Base-by-base conservation (phyloP, 2,113 vertebrate genomes). In the Clarias macrocephalus region DNA sequence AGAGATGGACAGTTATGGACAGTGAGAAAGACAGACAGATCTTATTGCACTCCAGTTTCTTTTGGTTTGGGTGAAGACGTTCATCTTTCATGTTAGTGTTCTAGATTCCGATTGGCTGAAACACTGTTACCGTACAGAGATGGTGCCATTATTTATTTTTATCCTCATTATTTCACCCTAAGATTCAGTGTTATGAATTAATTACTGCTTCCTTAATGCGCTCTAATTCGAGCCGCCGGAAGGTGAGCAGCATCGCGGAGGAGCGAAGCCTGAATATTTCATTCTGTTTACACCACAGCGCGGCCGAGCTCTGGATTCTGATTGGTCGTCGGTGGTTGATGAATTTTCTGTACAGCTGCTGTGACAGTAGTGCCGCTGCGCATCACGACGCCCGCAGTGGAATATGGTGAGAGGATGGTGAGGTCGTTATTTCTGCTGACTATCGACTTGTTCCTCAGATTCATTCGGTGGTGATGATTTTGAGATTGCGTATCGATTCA, bases 201-300 rank as follows among this genome's bases (percentile, higher is more conserved):
- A 88, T 88, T 82, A 86, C 80, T 60, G 87, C 88, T 85, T 85
- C 65, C 62, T 86, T 87, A 85, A 88, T 82, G 85, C 73, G 85
- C 76, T 85, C 84, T 90, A 86, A 90, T 91, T 89, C 57, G 65
- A 84, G 86, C 68, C 76, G 86, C 82, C 89, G 77, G 89, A 87
- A 90, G 91, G 89, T 91, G 87, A 89, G 84, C 84, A 90, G 84
- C 84, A 90, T 90, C 68, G 90, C 33, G 83, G 75, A 81, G 88
- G 66, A 91, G 80, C 86, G 80, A 82, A 82, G 56, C 76, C 83
- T 42, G 79, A 68, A n/a, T 86, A 86, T 87, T 19, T 21, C 2
- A 21, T 80, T 6, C 28, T 80, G 5, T 80, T 80, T 21, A 33
- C 77, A 33, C 16, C 28, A 9, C 13, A 3, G 72, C 3, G 21